Conservation (phyloP, 2,113 vertebrate species). For the Alosa alosa region DNA sequence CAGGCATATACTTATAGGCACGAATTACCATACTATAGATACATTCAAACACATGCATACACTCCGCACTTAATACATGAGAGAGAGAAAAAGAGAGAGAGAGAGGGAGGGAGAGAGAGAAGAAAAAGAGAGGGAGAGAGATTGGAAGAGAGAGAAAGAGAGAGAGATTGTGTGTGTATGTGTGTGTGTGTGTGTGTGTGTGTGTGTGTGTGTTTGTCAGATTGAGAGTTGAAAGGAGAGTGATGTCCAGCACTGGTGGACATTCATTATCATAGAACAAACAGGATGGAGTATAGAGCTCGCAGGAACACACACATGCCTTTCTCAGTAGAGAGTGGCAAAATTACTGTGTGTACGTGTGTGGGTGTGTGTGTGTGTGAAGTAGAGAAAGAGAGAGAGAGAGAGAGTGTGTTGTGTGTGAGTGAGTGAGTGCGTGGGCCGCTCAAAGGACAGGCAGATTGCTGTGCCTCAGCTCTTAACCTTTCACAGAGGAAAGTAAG, state of each 20-base stretch:
- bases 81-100: no score
- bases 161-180: background rate
- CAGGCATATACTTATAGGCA: background rate
- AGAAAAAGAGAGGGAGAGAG: slow-evolving; percentile 18
- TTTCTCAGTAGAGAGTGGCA: background rate
- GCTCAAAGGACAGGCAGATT: slow-evolving; percentile 32
- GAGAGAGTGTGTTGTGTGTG: background rate
- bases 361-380: background rate
- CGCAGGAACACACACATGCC: background rate
- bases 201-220: no score
- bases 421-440: slow-evolving; percentile 13
- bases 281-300: background rate
- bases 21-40: background rate
- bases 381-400: no score
- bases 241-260: background rate
- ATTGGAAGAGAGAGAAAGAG: slow-evolving; percentile 34
- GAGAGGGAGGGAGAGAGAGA: background rate
- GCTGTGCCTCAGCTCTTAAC: slow-evolving; percentile 36
- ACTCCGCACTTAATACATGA: background rate
- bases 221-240: background rate
- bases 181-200: no score
- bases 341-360: background rate
- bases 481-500: slow-evolving; percentile 35
- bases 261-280: background rate
- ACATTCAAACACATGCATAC: slow-evolving; percentile 17